These are phyloP conservation scores for Thryonomys swinderianus DNA, from an alignment of 2,113 vertebrate genomes.

Conservation along the genomic window DNA sequence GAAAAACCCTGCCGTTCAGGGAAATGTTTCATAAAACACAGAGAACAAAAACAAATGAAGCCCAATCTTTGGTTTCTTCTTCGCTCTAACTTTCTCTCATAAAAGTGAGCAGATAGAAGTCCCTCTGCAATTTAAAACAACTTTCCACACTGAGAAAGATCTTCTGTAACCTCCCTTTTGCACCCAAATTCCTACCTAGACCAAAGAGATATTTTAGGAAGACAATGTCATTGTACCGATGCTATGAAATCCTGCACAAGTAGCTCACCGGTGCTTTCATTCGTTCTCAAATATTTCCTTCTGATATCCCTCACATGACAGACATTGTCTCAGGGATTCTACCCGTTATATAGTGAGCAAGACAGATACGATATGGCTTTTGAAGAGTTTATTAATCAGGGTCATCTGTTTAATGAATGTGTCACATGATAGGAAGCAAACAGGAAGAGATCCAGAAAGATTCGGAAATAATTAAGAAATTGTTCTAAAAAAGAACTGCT, in stretches of 20 bases:
- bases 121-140: neutral
- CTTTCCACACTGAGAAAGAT: neutral
- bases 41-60: neutral
- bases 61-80: neutral
- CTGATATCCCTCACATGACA: neutral
- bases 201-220: neutral
- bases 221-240: neutral
- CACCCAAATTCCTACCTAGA: neutral
- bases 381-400: neutral
- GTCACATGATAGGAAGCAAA: neutral
- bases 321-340: neutral
- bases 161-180: neutral
- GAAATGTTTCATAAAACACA: neutral
- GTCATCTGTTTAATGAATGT: neutral
- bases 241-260: neutral
- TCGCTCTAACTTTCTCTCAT: neutral
- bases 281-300: constrained; percentile 10
- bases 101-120: neutral
- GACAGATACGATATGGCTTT: neutral
- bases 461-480: constrained; percentile 1
- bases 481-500: neutral
- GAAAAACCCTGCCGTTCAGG: neutral
- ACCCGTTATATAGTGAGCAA: neutral
- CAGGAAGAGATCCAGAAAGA: neutral
- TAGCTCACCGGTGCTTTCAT: neutral